A percentile compares a stretch with the other conserved stretches of the same genome.
phyloP scores from a whole-genome alignment of 92 coral and sea anemone species.

The Paramuricea clavata region DNA sequence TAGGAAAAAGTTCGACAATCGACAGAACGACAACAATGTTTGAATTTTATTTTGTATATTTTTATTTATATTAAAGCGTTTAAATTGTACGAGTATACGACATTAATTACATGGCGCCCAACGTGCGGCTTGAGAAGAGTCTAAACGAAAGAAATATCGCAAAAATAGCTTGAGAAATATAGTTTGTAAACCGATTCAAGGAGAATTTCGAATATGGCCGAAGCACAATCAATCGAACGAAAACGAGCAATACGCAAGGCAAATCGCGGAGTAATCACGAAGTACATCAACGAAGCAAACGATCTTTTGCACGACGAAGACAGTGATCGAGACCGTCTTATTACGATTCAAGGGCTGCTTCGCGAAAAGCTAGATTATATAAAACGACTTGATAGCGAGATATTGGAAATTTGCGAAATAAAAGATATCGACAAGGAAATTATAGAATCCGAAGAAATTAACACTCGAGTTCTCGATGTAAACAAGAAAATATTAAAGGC shows the following conservation, averaged over 20 bases:
- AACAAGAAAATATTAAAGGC: background rate
- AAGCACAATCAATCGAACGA: background rate
- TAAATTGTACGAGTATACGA: too few species aligned
- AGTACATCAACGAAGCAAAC: conserved; percentile 3
- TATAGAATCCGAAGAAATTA: background rate
- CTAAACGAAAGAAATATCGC: too few species aligned
- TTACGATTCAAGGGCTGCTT: background rate
- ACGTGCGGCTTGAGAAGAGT: too few species aligned
- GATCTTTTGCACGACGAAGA: background rate
- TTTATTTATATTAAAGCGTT: too few species aligned
- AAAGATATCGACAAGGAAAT: conserved; percentile 2
- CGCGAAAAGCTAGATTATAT: background rate
- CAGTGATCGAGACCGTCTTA: background rate
- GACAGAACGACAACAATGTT: too few species aligned
- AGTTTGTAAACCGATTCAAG: too few species aligned
- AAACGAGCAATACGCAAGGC: background rate
- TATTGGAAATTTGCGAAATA: background rate
- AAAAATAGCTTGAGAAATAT: too few species aligned
- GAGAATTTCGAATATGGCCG: too few species aligned
- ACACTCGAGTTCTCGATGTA: background rate
- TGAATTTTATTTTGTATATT: too few species aligned
- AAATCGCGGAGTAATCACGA: conserved; percentile 8
- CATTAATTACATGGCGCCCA: too few species aligned
- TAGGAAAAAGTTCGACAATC: too few species aligned
- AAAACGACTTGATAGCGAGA: background rate